Conservation (phyloP, 1,140 invertebrate species). For the Chironomus tepperi region DNA sequence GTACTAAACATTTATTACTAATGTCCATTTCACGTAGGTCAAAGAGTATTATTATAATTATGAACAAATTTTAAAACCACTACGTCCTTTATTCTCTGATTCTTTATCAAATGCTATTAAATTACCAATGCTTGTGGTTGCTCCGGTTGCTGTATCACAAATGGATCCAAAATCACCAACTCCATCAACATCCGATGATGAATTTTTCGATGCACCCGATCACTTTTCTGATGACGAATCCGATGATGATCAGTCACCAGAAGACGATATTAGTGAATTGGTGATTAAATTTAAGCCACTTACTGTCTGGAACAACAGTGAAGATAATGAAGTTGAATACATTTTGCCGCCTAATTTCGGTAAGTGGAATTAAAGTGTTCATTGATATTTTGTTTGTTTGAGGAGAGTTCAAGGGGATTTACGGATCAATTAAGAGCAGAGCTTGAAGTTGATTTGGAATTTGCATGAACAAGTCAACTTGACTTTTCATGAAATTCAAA, state of each 20-base stretch:
- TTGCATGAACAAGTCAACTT: no score
- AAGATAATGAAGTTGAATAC: slow-evolving; percentile 37
- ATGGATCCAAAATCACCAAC: not conserved
- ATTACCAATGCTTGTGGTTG: not conserved
- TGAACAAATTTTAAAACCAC: not conserved
- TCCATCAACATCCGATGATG: not conserved
- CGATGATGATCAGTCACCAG: not conserved
- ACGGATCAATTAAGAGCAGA: no score
- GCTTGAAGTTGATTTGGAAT: no score
- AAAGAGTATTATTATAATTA: slow-evolving; percentile 4
- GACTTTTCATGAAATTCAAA: no score
- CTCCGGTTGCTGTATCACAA: not conserved
- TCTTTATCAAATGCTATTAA: not conserved
- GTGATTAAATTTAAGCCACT: slow-evolving; percentile 32
- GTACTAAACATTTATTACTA: slow-evolving; percentile 11
- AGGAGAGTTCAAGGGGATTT: no score
- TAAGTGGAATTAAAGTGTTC: slow-evolving; percentile 27
- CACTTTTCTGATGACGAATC: not conserved
- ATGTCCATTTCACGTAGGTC: not conserved
- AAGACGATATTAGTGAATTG: slow-evolving; percentile 25
- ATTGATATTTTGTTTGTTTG: no score
- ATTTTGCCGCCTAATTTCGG: slow-evolving; percentile 35
- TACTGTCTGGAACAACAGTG: slow-evolving; percentile 33
- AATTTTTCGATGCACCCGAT: slow-evolving; percentile 20
- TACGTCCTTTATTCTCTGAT: slow-evolving; percentile 1